Conservation (phyloP, 2,888 invertebrate genomes). For the Eristalinus aeneus region DNA sequence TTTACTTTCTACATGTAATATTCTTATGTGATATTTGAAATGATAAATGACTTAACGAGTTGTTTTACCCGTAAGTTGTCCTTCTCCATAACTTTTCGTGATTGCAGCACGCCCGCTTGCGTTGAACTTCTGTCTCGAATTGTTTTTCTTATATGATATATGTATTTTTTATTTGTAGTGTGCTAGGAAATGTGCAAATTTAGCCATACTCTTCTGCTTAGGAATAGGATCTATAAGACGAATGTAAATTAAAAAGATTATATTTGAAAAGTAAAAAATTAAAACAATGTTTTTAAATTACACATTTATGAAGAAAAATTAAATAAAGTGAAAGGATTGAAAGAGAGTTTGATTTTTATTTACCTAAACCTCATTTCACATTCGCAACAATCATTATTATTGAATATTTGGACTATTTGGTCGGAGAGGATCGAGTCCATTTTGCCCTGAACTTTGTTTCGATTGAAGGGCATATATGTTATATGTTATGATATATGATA, state of each 20-base stretch:
- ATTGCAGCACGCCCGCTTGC: constrained; percentile 9
- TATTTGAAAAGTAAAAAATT: background rate
- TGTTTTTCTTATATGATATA: background rate
- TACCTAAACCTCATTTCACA: no score
- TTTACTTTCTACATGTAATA: constrained; percentile 47
- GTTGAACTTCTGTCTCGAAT: constrained; percentile 48
- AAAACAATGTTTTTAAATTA: background rate
- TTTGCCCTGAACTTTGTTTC: no score
- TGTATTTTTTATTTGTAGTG: constrained; percentile 17
- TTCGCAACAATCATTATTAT: no score
- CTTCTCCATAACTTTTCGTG: constrained; percentile 12
- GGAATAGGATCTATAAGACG: constrained; percentile 36
- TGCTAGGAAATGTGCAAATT: constrained; percentile 20
- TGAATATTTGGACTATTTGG: no score
- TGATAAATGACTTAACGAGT: constrained; percentile 33
- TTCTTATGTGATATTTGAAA: constrained; percentile 64
- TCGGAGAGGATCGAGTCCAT: no score
- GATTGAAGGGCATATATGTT: no score
- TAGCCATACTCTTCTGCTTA: constrained; percentile 53
- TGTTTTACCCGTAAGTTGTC: constrained; percentile 38
- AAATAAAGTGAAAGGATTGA: background rate
- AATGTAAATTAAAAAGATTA: constrained; percentile 45
- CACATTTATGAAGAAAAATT: background rate
- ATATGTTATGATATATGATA: no score
- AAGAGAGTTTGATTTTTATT: background rate